These are phyloP conservation scores for Trypoxylon attenuatum DNA, from an alignment of 2,888 invertebrate species.

Conservation along the genomic window DNA sequence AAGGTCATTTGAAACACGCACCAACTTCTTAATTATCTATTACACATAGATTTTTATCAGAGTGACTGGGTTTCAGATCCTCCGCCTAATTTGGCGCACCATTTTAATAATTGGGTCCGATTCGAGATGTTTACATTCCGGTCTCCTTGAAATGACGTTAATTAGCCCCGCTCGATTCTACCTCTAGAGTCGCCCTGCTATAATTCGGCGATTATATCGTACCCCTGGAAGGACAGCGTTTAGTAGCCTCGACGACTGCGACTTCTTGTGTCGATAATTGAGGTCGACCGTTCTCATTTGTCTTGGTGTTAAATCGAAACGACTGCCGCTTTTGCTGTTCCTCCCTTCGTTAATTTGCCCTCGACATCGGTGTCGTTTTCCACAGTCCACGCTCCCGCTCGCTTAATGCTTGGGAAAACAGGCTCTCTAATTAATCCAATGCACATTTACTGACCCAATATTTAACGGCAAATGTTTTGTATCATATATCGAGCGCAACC, in stretches of 20 bases:
- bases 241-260: constrained; percentile 28
- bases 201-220: constrained; percentile 39
- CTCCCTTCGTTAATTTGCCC: not conserved
- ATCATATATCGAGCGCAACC: too few relatives aligned
- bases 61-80: too few relatives aligned
- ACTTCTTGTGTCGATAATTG: constrained; percentile 52
- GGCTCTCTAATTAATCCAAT: too few relatives aligned
- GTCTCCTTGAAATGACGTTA: constrained; percentile 44
- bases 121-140: constrained; percentile 39
- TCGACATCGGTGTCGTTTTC: not conserved
- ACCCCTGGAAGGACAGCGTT: constrained; percentile 44
- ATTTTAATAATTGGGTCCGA: constrained; percentile 46
- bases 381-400: not conserved
- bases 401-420: too few relatives aligned
- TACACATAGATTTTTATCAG: too few relatives aligned
- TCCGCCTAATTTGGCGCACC: constrained; percentile 38
- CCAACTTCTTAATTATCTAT: too few relatives aligned
- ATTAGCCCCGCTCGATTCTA: constrained; percentile 43
- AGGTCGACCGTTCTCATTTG: constrained; percentile 51
- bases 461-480: too few relatives aligned
- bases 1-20: too few relatives aligned
- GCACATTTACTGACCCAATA: too few relatives aligned
- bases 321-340: not conserved
- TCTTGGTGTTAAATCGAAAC: constrained; percentile 37
- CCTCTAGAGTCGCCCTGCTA: constrained; percentile 35